A percentile compares a stretch with the other conserved stretches of the same genome.
Conservation (phyloP, 2,113 vertebrate species). For the Varanus salvator region DNA sequence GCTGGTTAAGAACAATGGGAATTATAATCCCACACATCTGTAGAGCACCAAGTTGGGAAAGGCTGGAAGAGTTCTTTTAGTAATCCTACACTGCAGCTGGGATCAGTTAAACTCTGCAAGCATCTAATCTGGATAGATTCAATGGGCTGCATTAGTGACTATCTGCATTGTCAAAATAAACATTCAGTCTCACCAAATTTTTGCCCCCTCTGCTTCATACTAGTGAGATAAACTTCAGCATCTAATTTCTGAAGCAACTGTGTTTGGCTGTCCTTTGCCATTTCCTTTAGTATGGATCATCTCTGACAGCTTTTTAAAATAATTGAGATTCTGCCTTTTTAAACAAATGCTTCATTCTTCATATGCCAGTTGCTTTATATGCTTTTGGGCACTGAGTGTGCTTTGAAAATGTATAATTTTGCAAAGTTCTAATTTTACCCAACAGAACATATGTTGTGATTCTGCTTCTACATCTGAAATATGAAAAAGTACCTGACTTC, state of each 20-base stretch:
- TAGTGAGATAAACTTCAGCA: background rate
- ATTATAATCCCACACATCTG: no score
- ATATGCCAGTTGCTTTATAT: background rate
- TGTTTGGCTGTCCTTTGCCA: background rate
- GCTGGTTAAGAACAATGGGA: no score
- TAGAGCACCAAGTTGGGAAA: no score
- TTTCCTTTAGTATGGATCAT: background rate
- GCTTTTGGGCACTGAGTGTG: background rate
- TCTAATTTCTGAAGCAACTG: background rate
- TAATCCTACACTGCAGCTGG: background rate
- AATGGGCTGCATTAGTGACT: background rate
- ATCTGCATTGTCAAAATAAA: background rate
- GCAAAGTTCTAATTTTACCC: constrained; percentile 24
- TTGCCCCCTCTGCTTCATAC: background rate
- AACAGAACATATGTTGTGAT: background rate
- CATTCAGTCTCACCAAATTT: background rate
- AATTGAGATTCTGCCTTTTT: background rate
- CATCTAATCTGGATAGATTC: background rate
- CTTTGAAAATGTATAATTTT: constrained; percentile 15
- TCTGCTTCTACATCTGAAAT: background rate
- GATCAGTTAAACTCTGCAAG: background rate
- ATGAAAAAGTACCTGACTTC: background rate
- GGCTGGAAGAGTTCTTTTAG: background rate
- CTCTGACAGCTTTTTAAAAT: background rate
- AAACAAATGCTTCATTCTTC: rapidly evolving